Evolutionary conservation across 2,113 vertebrate species (phyloP), one percentile per base, ranked within the genome.

Genomic region (Passer domesticus): DNA sequence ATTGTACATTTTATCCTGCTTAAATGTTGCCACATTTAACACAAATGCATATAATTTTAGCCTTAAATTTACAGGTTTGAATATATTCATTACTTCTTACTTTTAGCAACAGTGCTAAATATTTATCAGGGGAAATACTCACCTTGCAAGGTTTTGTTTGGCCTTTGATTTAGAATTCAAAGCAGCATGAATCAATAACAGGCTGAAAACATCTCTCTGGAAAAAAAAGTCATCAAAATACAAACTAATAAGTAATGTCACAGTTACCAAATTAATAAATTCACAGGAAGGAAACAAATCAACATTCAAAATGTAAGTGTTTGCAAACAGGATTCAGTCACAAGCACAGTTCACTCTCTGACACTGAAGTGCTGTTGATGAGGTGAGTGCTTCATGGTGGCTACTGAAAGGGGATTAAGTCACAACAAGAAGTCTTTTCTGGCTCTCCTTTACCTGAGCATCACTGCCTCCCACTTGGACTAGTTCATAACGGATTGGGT

Each of bases 201-300:
- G 99, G 96, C 92, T 98, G 98, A 99, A 99, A 96, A 99, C 6
- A 23, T 99, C 99, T 90, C 99, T 99, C 99, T 99, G 97, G 97
- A 85, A 83, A 91, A 80, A 80, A 81, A 78, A 67, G 6, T 39
- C n/a, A 74, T 25, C 23, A 60, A 59, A 80, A 83, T 6, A 62
- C 5, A 90, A 77, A 92, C 11, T 27, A 85, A 0, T 80, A 80
- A 85, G n/a, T 83, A 83, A 31, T 28, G 10, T 33, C 37, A 28
- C 39, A 7, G 33, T 77, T 92, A 66, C 17, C 22, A 80, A 69
- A 56, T n/a, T 56, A 37, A 64, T 80, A 66, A 83, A 83, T 64
- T 30, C 37, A 73, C 9, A 44, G 16, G 13, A 85, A 67, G 18
- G 33, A 94, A 92, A 80, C 10, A 16, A 9, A 59, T 13, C 1